Evolutionary conservation across 2,888 invertebrate species (phyloP), one percentile per base, ranked within the genome.

Genomic region (Oegoconia quadripuncta): DNA sequence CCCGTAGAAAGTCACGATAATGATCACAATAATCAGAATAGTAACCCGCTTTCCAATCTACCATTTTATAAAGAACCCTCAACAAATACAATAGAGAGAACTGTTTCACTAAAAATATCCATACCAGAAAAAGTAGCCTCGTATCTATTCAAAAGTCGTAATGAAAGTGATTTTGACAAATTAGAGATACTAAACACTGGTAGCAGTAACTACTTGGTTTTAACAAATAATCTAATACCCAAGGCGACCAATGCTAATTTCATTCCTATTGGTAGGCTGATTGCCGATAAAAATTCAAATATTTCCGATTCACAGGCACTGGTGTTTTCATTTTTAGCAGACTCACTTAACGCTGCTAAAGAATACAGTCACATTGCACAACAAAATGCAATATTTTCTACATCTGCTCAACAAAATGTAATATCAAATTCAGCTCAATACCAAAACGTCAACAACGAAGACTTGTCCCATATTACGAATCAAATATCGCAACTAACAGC

Each of bases 231-330:
- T 30, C 45, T 61, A 31, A 32, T 64, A 5, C 47, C 58, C 7
- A 64, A 66, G 39, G 55, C 54, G 29, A 39, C 49, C 16, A 56
- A 52, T 29, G 60, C 66, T 9, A 74, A 58, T 39, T 72, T 76
- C 36, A 74, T 79, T 39, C 79, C 84, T 0, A 67, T 86, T n/a
- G 83, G 77, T 5, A 81, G 74, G 60, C 48, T 82, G 32, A 64
- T 69, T 18, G 64, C 64, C 43, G 70, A 72, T 68, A 76, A 79
- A 69, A 67, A 67, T 46, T 55, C 70, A 36, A 77, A 76, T 46
- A 55, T 82, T 77, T 86, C 84, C 68, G 64, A 78, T 86, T 83
- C 87, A 71, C 86, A 86, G 80, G 83, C 80, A 43, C 58, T 86
- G 66, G 82, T 83, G 62, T 80, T 80, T 56, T 82, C 82, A 14